Base-by-base conservation (phyloP, 2,797 vertebrate species). In the Alfaro cultratus region DNA sequence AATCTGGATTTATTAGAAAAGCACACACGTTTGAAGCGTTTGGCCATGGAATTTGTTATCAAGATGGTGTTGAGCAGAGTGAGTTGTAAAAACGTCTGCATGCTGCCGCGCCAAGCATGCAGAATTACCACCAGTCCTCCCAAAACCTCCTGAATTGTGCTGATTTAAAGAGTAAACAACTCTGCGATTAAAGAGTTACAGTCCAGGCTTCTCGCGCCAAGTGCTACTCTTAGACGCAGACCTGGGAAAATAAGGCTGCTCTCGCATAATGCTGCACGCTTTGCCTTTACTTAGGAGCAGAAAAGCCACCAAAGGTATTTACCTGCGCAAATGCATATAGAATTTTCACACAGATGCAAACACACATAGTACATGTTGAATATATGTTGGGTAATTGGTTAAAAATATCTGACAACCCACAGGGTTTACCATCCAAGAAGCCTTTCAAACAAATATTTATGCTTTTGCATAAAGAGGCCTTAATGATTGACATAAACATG, bases 141-240 rank as follows among this genome's bases (percentile, higher is more conserved):
- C 90, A 90, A 87, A 88, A 87, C 83, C 82, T 82, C 82, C 91
- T 91, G 91, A 91, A 89, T 85, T 87, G 85, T 73, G 87, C 87
- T 80, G 84, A 86, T 81, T 89, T 90, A 86, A 94, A 90, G 86
- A 91, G 94, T 93, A 94, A 95, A 96, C 94, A 95, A 88, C 89
- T 90, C 26, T 74, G 78, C 90, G 90, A 90, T 95, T 95, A 95
- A 95, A 95, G 88, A 86, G 86, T 92, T 91, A 92, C 84, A 91
- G 92, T 86, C 88, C 73, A 31, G 34, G 76, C 77, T 80, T 80
- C 86, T 34, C 78, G 78, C 23, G 86, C 93, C 93, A 94, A 94
- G 90, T 86, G 86, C 92, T 90, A 88, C 92, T 91, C 86, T 84
- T 87, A 83, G 88, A 81, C 62, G 60, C 72, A 91, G 85, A 91